These are phyloP conservation scores for Ceraclea dissimilis DNA, from an alignment of 2,888 invertebrate genomes.

Conservation along the genomic window DNA sequence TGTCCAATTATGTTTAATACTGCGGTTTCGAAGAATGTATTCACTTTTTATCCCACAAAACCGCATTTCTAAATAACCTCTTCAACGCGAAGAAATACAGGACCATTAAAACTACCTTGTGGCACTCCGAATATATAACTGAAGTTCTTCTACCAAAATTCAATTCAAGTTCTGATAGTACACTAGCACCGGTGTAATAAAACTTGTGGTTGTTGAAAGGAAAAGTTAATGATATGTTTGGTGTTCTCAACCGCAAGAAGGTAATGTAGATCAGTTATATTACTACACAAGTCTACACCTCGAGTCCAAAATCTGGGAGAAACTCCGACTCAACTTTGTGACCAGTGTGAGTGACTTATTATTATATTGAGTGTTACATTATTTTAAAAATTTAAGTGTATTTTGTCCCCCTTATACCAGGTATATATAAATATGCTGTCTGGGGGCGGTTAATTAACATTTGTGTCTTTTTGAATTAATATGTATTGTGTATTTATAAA, in stretches of 20 bases:
- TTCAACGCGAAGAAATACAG: neutral
- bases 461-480: no score
- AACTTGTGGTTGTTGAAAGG: neutral
- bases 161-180: neutral
- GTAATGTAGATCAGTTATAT: neutral
- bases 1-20: neutral
- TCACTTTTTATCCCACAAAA: neutral
- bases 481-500: no score
- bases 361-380: no score
- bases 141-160: neutral
- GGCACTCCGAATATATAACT: neutral
- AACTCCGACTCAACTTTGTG: no score
- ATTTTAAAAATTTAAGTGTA: no score
- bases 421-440: no score
- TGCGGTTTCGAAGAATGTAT: neutral
- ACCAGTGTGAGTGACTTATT: no score
- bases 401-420: no score
- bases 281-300: neutral
- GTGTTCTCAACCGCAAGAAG: neutral
- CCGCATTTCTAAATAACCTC: neutral
- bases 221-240: slow-evolving; percentile 2
- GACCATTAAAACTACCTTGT: neutral
- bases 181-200: neutral
- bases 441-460: no score
- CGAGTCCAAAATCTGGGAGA: no score